Evolutionary conservation across 1,140 invertebrate species (phyloP).

Genomic region (Neuroterus valhalla): DNA sequence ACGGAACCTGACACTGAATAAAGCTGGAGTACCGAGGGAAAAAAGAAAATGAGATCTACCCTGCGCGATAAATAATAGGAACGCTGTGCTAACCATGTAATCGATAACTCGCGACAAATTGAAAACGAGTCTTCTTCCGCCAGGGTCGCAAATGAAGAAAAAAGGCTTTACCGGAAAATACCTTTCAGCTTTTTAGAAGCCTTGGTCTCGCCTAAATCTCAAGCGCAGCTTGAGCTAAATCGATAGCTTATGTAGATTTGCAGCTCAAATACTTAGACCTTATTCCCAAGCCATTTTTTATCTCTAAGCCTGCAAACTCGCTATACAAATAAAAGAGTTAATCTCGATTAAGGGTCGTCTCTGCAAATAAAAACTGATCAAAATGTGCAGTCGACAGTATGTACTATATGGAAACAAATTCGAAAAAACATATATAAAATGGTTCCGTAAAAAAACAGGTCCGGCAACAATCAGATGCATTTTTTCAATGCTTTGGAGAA

Average conservation of each 20-base stretch:
- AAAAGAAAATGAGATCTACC: conserved; percentile 26
- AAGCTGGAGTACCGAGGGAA: conserved; percentile 5
- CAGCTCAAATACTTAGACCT: conserved; percentile 11
- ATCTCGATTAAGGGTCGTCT: too few species aligned
- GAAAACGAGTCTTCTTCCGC: neutral
- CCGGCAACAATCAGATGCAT: too few species aligned
- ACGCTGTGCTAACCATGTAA: neutral
- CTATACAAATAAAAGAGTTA: too few species aligned
- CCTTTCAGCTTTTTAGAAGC: conserved; percentile 4
- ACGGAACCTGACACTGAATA: conserved; percentile 25
- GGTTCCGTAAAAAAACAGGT: too few species aligned
- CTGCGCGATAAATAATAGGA: conserved; percentile 6
- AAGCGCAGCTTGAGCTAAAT: conserved; percentile 1
- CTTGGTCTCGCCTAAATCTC: neutral
- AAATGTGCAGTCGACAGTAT: too few species aligned
- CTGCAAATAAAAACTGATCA: too few species aligned
- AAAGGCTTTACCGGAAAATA: neutral
- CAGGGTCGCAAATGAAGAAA: neutral
- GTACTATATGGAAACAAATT: too few species aligned
- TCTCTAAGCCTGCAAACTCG: neutral
- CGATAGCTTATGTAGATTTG: conserved; percentile 21
- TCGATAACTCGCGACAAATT: conserved; percentile 9
- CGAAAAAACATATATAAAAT: too few species aligned
- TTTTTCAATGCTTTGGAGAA: too few species aligned
- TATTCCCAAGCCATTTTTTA: conserved; percentile 1